These are phyloP conservation scores for Dinomys branickii DNA, from an alignment of 2,113 vertebrate genomes.

Conservation along the genomic window DNA sequence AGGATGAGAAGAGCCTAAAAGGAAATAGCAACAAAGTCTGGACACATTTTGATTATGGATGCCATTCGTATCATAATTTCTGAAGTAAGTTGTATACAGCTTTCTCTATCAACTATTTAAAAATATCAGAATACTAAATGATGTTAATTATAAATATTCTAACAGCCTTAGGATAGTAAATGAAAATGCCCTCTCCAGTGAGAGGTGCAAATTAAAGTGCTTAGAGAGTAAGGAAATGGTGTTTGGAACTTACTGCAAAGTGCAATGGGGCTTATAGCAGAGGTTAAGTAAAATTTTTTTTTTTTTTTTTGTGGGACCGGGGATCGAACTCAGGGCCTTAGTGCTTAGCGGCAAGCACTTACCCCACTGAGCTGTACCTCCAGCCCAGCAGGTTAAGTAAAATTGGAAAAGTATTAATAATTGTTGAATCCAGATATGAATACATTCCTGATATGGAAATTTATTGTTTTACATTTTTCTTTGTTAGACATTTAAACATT, in stretches of 20 bases:
- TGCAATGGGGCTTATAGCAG: not conserved
- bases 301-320: too few relatives aligned
- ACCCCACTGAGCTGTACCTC: too few relatives aligned
- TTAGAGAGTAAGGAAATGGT: not conserved
- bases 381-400: constrained; percentile 23
- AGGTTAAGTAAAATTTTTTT: constrained; percentile 4
- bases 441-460: not conserved
- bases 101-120: not conserved
- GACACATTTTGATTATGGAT: not conserved
- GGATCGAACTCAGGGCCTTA: too few relatives aligned
- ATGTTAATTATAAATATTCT: not conserved
- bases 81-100: not conserved
- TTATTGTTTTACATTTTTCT: not conserved
- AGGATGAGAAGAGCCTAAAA: constrained; percentile 29
- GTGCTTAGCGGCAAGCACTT: too few relatives aligned
- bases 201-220: not conserved
- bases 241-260: constrained; percentile 5
- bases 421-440: not conserved
- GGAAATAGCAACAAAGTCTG: constrained; percentile 17
- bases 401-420: not conserved
- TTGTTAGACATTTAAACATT: not conserved
- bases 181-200: not conserved
- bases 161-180: not conserved
- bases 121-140: constrained; percentile 26
- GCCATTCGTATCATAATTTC: not conserved